Evolutionary conservation across 2,888 invertebrate species (phyloP), one percentile per base, ranked within the genome.

Genomic region (Pandemis cinnamomeana): DNA sequence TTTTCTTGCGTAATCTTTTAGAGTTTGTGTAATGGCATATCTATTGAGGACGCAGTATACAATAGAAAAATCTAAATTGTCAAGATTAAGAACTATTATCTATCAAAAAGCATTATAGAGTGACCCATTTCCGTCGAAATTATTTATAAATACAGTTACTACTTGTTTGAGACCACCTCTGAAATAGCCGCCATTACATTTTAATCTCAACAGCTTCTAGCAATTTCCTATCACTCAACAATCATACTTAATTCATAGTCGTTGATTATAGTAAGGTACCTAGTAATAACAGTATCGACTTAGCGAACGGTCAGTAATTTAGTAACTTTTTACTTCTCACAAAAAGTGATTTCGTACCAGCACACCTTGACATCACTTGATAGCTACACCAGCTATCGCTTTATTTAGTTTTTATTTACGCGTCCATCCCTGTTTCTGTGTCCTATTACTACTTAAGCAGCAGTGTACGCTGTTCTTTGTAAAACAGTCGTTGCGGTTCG

Each of bases 401-500:
- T 7, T 63, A 44, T 58, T 20, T 11, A 41, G 2, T 10, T 67
- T 42, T 41, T 55, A 46, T 51, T 20, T 66, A 55, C 36, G 68
- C 64, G 42, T 60, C 5, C 4, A 27, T 46, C 11, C 8, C 13
- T 41, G 27, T 41, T 71, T 7, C 44, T 46, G n/a, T 44, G 48
- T 72, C 13, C 7, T 36, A 13, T 15, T 44, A 36, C 27, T 20
- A 42, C 46, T 42, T 55, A 8, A 78, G 62, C 42, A 76, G 83
- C 76, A 83, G 78, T 86, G 86, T 73, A 83, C 10, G 11, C 15
- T 46, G 42, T 63, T 69, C 36, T 4, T 20, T 46, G 66, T 7
- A 48, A 44, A 62, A 72, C 27, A 10, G 41, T 53, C 20, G 55
- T 80, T 77, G 76, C 58, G 76, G 75, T 61, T 13, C 68, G 79